Evolutionary conservation across 2,113 vertebrate genomes (phyloP).

Genomic region (Myiopsitta monachus): DNA sequence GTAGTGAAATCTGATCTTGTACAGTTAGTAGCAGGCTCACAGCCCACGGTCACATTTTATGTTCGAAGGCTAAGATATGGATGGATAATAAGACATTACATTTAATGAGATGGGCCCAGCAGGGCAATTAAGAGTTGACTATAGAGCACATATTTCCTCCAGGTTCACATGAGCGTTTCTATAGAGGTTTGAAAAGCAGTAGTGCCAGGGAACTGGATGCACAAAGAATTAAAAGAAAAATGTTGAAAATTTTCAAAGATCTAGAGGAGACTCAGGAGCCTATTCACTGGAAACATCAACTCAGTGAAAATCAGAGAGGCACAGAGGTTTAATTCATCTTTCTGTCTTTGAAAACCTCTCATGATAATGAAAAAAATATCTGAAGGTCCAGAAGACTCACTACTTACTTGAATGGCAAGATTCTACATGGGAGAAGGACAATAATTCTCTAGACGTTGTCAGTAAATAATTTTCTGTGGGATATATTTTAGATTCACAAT

Average conservation of each 20-base stretch:
- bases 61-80: background rate
- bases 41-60: constrained; percentile 5
- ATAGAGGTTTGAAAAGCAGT: background rate
- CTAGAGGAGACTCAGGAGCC: background rate
- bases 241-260: background rate
- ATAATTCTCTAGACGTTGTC: background rate
- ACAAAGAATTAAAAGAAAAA: background rate
- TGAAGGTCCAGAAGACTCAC: background rate
- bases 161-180: background rate
- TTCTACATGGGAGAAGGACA: background rate
- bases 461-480: background rate
- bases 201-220: background rate
- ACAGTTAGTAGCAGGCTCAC: background rate
- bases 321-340: background rate
- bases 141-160: background rate
- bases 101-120: constrained; percentile 20
- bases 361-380: background rate
- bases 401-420: background rate
- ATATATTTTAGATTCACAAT: background rate
- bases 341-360: background rate
- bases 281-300: background rate
- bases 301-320: background rate
- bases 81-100: constrained; percentile 16
- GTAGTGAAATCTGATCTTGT: constrained; percentile 1
- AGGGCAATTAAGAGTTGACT: constrained; percentile 41